phyloP scores from a whole-genome alignment of 35 echinoderm and acorn worm species.

The Patiria miniata region DNA sequence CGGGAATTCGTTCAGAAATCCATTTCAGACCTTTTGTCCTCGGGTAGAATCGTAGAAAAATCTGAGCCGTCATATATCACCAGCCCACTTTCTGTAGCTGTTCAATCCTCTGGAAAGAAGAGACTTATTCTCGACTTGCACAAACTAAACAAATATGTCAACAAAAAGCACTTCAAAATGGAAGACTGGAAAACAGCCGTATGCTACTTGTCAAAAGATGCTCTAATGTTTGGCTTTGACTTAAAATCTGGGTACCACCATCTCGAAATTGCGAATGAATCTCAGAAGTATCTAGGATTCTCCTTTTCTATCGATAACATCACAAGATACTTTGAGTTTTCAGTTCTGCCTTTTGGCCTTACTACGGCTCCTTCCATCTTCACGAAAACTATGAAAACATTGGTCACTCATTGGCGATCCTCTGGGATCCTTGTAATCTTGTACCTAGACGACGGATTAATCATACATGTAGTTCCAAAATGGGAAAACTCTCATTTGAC shows the following conservation, averaged over 20 bases:
- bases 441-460: background rate
- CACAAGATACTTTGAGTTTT: background rate
- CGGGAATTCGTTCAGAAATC: no score
- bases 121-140: slow-evolving; percentile 39
- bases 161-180: no score
- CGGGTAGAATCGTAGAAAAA: background rate
- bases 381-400: background rate
- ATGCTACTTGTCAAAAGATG: background rate
- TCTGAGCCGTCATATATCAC: background rate
- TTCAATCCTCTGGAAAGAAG: slow-evolving; percentile 19
- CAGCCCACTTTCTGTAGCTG: background rate
- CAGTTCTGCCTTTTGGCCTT: background rate
- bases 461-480: background rate
- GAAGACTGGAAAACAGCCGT: background rate
- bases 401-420: background rate
- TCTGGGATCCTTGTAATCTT: background rate
- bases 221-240: slow-evolving; percentile 39
- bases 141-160: slow-evolving; percentile 35
- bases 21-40: no score
- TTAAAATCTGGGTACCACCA: slow-evolving; percentile 52
- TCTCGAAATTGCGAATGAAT: slow-evolving; percentile 39
- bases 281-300: slow-evolving; percentile 27
- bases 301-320: background rate
- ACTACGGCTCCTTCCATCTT: background rate
- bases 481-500: background rate